A percentile compares a stretch with the other conserved stretches of the same genome.
Evolutionary conservation across 2,888 invertebrate genomes (phyloP).

Genomic region (Nephrocerus scutellatus): DNA sequence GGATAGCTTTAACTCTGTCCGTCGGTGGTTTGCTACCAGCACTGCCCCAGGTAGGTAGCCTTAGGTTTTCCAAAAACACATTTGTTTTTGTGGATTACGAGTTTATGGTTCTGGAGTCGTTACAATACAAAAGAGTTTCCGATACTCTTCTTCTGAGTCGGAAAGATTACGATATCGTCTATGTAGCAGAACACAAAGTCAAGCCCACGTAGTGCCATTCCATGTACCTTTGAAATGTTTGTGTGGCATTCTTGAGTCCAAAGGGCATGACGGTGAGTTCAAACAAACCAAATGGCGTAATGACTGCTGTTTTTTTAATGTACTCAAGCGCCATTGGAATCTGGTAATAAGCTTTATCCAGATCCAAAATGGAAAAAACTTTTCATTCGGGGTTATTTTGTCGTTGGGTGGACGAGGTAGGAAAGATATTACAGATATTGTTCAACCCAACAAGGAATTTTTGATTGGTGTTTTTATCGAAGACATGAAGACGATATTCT

Average conservation of each 20-base stretch:
- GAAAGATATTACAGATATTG: too few species aligned
- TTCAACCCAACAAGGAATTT: too few species aligned
- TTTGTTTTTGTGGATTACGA: conserved; percentile 20
- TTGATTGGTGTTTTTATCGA: too few species aligned
- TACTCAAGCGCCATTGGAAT: conserved; percentile 10
- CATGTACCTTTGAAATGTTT: conserved; percentile 36
- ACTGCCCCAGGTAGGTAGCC: conserved; percentile 7
- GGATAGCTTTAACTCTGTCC: conserved; percentile 11
- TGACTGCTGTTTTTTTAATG: conserved; percentile 22
- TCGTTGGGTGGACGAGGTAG: too few species aligned
- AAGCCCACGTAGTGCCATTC: conserved; percentile 24
- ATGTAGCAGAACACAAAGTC: conserved; percentile 27
- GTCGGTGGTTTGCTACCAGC: conserved; percentile 8
- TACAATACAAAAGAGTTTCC: conserved; percentile 20
- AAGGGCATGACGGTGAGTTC: conserved; percentile 34
- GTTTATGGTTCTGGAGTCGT: conserved; percentile 20
- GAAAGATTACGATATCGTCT: conserved; percentile 28
- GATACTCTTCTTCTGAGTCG: conserved; percentile 18
- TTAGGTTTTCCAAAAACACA: conserved; percentile 8
- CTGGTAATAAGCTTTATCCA: conserved; percentile 7
- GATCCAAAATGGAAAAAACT: conserved; percentile 7
- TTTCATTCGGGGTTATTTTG: too few species aligned
- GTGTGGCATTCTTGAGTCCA: conserved; percentile 33
- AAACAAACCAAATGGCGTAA: conserved; percentile 35
- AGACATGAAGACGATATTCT: conserved; percentile 4